These are phyloP conservation scores for Apolygus lucorum DNA, from an alignment of 1,140 invertebrate genomes.

Conservation along the genomic window DNA sequence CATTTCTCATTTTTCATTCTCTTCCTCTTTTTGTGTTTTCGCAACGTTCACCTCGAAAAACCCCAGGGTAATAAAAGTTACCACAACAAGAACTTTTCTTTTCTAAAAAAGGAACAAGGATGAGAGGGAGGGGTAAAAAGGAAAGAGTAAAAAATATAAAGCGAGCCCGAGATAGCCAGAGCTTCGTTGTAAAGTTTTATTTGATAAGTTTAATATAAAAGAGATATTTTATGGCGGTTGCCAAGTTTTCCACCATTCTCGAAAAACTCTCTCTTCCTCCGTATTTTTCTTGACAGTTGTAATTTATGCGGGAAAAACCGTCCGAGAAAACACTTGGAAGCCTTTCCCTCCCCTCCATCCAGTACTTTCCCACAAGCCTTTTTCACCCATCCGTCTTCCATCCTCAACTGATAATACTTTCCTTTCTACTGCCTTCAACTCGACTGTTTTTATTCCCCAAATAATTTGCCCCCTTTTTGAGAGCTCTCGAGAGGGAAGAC, in stretches of 20 bases:
- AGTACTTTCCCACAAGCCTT: no score
- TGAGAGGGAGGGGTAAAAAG: not conserved
- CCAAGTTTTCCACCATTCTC: slow-evolving; percentile 22
- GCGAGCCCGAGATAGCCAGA: slow-evolving; percentile 14
- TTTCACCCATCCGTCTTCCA: slow-evolving; percentile 1
- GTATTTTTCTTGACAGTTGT: slow-evolving; percentile 30
- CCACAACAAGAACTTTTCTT: not conserved
- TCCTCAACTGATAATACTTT: slow-evolving; percentile 20
- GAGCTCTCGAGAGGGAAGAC: no score
- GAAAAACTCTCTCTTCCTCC: not conserved
- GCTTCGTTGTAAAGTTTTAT: slow-evolving; percentile 27
- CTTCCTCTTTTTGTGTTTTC: not conserved
- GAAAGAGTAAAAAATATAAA: not conserved
- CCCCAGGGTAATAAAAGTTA: slow-evolving; percentile 5
- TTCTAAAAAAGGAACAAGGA: not conserved
- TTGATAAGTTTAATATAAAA: slow-evolving; percentile 30
- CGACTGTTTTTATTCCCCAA: slow-evolving; percentile 12
- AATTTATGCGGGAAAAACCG: slow-evolving; percentile 25
- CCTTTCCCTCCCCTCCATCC: not conserved
- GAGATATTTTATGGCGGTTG: slow-evolving; percentile 28
- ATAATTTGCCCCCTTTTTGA: slow-evolving; percentile 9
- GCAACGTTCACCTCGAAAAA: not conserved
- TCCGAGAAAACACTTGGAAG: not conserved
- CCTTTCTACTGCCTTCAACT: not conserved
- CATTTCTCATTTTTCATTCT: slow-evolving; percentile 6